Percentiles rank a stretch among this genome's conserved stretches.
These are phyloP conservation scores for Tenebrosternarchus preto DNA, from an alignment of 2,113 vertebrate species.

Conservation along the genomic window DNA sequence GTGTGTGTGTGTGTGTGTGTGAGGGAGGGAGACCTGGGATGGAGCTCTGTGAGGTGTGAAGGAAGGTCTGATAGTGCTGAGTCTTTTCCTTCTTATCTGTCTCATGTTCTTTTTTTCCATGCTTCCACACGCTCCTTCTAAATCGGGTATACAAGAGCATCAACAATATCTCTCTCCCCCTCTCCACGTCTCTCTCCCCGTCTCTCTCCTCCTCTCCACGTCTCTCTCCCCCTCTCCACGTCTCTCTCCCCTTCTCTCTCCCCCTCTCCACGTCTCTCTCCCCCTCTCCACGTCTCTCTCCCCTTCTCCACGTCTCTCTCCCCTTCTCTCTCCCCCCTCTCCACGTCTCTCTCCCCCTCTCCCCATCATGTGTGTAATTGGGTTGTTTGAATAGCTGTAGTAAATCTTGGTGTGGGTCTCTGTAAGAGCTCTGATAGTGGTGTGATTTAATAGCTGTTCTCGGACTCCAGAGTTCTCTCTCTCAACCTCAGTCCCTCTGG, in stretches of 20 bases:
- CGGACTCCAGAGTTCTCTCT: constrained; percentile 55
- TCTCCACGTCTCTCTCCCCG: constrained; percentile 57
- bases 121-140: constrained; percentile 47
- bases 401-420: constrained; percentile 78
- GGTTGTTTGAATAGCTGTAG: constrained; percentile 77
- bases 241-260: constrained; percentile 58
- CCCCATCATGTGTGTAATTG: constrained; percentile 68
- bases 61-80: constrained; percentile 48
- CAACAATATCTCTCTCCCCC: constrained; percentile 56
- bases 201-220: no score
- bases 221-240: constrained; percentile 59
- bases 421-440: constrained; percentile 75
- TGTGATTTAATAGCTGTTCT: constrained; percentile 78
- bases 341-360: not conserved
- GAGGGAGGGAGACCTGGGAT: constrained; percentile 11
- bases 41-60: constrained; percentile 47
- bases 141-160: not conserved
- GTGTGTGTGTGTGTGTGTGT: constrained; percentile 37
- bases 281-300: no score
- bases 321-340: no score
- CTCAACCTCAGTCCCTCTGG: constrained; percentile 49
- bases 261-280: constrained; percentile 59
- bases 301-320: constrained; percentile 35
- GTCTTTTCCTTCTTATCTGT: constrained; percentile 16
- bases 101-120: constrained; percentile 12